phyloP scores from a whole-genome alignment of 2,888 invertebrate genomes.

The Plebejus anna region DNA sequence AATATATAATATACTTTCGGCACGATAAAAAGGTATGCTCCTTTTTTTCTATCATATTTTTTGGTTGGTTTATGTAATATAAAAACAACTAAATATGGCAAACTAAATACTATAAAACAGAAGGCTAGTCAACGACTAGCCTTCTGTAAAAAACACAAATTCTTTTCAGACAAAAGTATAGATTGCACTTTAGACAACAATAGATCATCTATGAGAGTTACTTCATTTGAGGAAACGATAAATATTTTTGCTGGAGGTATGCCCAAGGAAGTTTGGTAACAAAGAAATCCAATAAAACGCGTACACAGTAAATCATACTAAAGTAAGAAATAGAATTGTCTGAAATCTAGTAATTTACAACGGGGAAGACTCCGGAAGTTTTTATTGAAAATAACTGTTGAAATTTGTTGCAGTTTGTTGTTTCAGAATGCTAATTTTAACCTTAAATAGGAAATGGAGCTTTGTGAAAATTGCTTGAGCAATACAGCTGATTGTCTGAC shows the following conservation, averaged over 20 bases:
- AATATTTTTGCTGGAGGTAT: background rate
- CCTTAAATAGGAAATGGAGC: background rate
- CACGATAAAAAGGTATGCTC: no score
- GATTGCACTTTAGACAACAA: background rate
- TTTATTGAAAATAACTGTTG: conserved; percentile 5
- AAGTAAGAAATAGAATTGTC: conserved; percentile 7
- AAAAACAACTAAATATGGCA: no score
- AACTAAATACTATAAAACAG: no score
- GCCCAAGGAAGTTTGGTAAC: background rate
- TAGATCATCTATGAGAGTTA: background rate
- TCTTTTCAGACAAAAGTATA: no score
- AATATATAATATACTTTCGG: no score
- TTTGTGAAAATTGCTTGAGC: background rate
- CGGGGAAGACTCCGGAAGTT: background rate
- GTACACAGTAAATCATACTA: conserved; percentile 4
- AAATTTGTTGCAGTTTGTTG: conserved; percentile 9
- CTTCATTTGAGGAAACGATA: background rate
- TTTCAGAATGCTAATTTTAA: background rate
- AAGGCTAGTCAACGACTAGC: no score
- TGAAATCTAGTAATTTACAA: conserved; percentile 15
- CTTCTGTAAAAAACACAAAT: no score
- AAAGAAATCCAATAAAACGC: conserved; percentile 9
- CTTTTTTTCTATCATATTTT: no score
- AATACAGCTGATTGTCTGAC: background rate
- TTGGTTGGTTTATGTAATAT: no score